Base-by-base conservation (phyloP, 2,113 vertebrate species). In the Papio anubis region DNA sequence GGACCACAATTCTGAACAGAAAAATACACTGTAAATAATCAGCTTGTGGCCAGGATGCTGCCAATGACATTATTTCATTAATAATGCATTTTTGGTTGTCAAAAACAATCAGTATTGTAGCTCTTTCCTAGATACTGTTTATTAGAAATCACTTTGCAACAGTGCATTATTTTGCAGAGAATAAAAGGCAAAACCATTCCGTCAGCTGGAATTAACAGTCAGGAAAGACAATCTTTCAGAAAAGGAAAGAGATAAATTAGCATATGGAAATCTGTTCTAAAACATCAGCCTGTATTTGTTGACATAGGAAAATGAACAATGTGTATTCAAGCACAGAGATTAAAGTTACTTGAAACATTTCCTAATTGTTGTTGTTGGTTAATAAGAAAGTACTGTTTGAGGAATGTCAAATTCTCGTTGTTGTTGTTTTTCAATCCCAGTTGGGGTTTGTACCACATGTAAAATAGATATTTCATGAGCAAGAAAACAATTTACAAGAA, bases 61-160 rank as follows among this genome's bases (percentile, higher is more conserved):
- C 98, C 98, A 97, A 94, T 91, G 91, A 98, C 98, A 98, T 98
- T 98, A 98, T 98, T 98, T 98, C 98, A 99, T 99, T 99, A 99
- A 99, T 98, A 98, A 99, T 98, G 98, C 97, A 98, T 98, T 98
- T 99, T 98, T 96, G 96, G 95, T 98, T 99, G 98, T 98, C 98
- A 98, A 96, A 98, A 98, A 79, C 98, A 96, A 99, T 99, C 98
- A 98, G 70, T 98, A 96, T 96, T 97, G 97, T 91, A 85, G 95
- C 97, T 97, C 96, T 98, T 98, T 96, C 97, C 97, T 93, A 94
- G 96, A 97, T 97, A 95, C 79, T 93, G 94, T 98, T 98, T 98
- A 98, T 98, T 98, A 98, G 98, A 99, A 99, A 98, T 98, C 98
- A 97, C 97, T 98, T 98, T 94, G 0, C 94, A 98, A 97, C 98